Percentiles rank a stretch among this genome's conserved stretches.
Conservation (phyloP, 2,888 invertebrate species). For the Nephrotoma appendiculata region DNA sequence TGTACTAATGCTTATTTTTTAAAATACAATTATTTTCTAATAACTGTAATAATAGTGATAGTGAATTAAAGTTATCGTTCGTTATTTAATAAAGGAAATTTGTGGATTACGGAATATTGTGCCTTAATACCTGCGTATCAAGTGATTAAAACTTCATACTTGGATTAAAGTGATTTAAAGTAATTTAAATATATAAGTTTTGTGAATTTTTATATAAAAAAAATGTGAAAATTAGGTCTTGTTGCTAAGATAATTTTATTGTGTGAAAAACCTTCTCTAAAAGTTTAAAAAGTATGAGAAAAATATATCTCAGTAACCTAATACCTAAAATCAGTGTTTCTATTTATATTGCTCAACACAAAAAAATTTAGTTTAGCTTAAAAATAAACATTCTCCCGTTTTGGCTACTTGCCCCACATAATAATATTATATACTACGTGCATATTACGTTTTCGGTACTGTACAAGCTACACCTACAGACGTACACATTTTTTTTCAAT, state of each 20-base stretch:
- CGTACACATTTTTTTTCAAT: not conserved
- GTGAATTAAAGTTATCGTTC: slow-evolving; percentile 5
- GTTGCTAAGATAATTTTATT: not conserved
- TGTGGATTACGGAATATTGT: not conserved
- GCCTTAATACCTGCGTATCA: not conserved
- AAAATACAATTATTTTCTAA: not conserved
- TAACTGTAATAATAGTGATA: slow-evolving; percentile 4
- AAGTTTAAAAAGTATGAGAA: not conserved
- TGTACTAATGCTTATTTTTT: not conserved
- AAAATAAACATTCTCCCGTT: slow-evolving; percentile 5
- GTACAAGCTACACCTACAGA: not conserved
- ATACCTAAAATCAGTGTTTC: not conserved
- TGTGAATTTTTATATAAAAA: not conserved
- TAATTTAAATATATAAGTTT: not conserved
- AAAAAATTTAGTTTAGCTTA: not conserved
- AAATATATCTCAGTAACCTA: not conserved
- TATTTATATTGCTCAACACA: not conserved
- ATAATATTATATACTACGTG: not conserved
- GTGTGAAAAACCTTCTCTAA: not conserved
- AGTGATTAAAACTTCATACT: not conserved
- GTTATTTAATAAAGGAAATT: not conserved
- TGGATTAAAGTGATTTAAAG: not conserved
- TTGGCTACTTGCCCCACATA: slow-evolving; percentile 6
- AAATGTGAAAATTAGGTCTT: not conserved
- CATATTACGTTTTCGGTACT: not conserved